phyloP scores from a whole-genome alignment of 2,113 vertebrate species.

The Notechis scutatus region DNA sequence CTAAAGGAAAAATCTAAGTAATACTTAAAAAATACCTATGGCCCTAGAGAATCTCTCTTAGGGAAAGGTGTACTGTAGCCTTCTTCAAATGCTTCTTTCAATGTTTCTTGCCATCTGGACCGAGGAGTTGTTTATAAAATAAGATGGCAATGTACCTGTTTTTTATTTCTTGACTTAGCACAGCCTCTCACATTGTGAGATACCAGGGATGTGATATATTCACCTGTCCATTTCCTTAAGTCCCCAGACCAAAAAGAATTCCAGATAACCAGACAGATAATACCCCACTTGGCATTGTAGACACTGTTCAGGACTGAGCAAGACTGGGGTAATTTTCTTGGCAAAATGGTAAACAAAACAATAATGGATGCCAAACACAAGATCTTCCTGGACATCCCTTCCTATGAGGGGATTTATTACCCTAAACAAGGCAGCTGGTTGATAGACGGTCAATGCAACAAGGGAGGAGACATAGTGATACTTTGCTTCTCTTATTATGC shows the following conservation, averaged over 20 bases:
- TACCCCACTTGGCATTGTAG: not conserved
- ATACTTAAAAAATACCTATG: not conserved
- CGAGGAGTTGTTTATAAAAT: not conserved
- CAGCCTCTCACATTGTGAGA: not conserved
- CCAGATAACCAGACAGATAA: not conserved
- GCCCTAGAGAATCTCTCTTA: not conserved
- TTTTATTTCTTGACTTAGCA: not conserved
- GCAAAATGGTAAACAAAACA: not conserved
- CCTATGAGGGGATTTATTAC: not conserved
- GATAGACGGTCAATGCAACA: not conserved
- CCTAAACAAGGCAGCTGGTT: not conserved
- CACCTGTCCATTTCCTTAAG: not conserved
- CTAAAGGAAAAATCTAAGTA: not conserved
- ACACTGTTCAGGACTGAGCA: not conserved
- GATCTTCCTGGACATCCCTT: not conserved
- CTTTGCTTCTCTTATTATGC: not conserved
- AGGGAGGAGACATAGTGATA: not conserved
- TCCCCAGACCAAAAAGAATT: not conserved
- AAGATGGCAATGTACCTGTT: not conserved
- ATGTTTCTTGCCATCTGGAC: not conserved
- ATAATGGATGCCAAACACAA: not conserved
- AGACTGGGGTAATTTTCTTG: not conserved
- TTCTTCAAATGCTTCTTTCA: not conserved
- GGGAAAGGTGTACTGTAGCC: not conserved
- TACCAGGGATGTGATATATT: not conserved